Evolutionary conservation across 2,113 vertebrate species (phyloP).

Genomic region (Engystomops pustulosus): DNA sequence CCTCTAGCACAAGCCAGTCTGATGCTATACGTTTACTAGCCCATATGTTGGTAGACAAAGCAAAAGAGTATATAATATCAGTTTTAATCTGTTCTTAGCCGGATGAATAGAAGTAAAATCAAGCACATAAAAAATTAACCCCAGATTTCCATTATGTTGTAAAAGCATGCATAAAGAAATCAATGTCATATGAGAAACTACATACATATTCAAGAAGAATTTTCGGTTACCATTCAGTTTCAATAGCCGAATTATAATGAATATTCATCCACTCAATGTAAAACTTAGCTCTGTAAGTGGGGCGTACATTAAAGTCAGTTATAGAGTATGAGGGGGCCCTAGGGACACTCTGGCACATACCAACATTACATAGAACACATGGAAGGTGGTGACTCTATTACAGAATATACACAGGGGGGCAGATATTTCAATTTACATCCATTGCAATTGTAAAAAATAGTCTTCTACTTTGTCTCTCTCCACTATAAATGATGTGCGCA

Average conservation of each 20-base stretch:
- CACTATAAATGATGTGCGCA: too few species aligned
- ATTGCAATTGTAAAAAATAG: too few species aligned
- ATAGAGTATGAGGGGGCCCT: neutral
- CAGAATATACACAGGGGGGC: too few species aligned
- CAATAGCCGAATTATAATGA: neutral
- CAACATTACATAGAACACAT: too few species aligned
- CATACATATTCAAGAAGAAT: neutral
- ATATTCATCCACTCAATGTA: neutral
- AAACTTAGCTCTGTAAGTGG: too few species aligned
- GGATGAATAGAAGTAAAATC: slow-evolving; percentile 42
- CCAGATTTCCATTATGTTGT: slow-evolving; percentile 7
- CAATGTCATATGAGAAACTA: neutral
- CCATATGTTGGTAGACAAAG: slow-evolving; percentile 59
- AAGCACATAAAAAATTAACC: slow-evolving; percentile 34
- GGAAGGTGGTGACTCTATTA: too few species aligned
- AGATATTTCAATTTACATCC: too few species aligned
- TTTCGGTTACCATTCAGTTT: neutral
- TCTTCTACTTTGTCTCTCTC: too few species aligned
- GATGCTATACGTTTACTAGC: slow-evolving; percentile 66
- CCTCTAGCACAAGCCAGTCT: slow-evolving; percentile 67
- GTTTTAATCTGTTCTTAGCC: slow-evolving; percentile 40
- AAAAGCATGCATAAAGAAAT: neutral
- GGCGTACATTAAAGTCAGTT: neutral
- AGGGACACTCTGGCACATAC: too few species aligned
- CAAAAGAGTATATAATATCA: slow-evolving; percentile 53